phyloP scores from a whole-genome alignment of 2,797 vertebrate genomes.

The Cryptoblepharus egeriae region DNA sequence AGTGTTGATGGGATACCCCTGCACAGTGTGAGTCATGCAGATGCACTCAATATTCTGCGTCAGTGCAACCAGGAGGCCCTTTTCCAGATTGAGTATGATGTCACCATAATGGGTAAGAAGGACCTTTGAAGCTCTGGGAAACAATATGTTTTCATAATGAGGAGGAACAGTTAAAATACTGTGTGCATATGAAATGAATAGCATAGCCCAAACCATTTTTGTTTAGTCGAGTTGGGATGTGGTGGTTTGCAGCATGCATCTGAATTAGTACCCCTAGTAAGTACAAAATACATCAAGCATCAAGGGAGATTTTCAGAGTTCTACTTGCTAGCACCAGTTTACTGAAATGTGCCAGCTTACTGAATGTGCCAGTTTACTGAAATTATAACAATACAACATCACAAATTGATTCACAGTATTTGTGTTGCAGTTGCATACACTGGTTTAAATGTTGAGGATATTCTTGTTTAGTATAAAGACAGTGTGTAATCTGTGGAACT shows the following conservation, averaged over 20 bases:
- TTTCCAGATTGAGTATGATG: conserved; percentile 95
- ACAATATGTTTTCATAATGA: not conserved
- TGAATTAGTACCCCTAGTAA: not conserved
- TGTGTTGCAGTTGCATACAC: not conserved
- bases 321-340: not conserved
- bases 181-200: not conserved
- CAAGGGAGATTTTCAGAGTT: not conserved
- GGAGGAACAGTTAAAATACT: not conserved
- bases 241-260: not conserved
- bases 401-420: not conserved
- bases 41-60: conserved; percentile 85
- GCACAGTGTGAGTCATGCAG: conserved; percentile 86
- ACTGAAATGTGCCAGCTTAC: too few species aligned
- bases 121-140: too few species aligned
- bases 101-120: conserved; percentile 89
- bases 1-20: conserved; percentile 91
- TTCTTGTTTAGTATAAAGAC: not conserved
- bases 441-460: not conserved
- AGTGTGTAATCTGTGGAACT: not conserved
- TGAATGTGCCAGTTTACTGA: not conserved
- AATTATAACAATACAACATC: not conserved
- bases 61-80: conserved; percentile 93
- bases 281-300: not conserved
- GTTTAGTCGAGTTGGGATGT: too few species aligned
- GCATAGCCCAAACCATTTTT: not conserved